A percentile compares a stretch with the other conserved stretches of the same genome.
These are phyloP conservation scores for Brachionus plicatilis DNA, from an alignment of 1,140 invertebrate genomes.

Conservation along the genomic window DNA sequence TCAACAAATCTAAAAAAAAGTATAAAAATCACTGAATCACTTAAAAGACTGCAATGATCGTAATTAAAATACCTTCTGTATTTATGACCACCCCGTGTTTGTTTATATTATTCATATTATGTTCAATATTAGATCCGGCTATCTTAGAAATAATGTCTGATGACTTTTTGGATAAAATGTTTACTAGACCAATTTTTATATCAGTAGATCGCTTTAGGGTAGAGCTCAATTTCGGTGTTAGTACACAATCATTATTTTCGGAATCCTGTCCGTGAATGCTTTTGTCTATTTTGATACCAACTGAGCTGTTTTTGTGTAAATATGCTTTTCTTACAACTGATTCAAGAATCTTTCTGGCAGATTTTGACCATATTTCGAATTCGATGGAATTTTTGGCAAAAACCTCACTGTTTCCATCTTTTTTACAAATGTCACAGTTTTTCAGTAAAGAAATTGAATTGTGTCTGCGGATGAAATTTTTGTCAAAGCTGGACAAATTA, in stretches of 20 bases:
- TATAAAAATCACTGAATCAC: no score
- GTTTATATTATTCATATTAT: conserved; percentile 28
- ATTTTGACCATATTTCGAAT: background rate
- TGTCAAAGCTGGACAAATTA: background rate
- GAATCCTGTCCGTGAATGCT: background rate
- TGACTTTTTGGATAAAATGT: conserved; percentile 5
- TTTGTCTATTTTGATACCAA: background rate
- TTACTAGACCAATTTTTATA: background rate
- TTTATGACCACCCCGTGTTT: conserved; percentile 39
- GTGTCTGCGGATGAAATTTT: background rate
- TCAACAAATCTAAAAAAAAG: no score
- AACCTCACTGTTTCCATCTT: background rate
- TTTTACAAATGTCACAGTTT: background rate
- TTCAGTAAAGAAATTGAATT: background rate
- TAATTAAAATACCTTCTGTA: background rate
- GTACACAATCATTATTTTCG: background rate
- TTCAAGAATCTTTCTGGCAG: background rate
- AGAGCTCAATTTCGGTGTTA: background rate
- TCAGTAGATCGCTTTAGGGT: conserved; percentile 19
- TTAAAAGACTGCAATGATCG: background rate
- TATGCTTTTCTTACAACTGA: background rate
- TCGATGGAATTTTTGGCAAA: background rate
- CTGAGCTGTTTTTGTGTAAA: background rate
- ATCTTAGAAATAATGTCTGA: background rate
- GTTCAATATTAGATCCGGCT: conserved; percentile 27